Evolutionary conservation across 2,888 invertebrate genomes (phyloP).

Genomic region (Pharmacophagus antenor): DNA sequence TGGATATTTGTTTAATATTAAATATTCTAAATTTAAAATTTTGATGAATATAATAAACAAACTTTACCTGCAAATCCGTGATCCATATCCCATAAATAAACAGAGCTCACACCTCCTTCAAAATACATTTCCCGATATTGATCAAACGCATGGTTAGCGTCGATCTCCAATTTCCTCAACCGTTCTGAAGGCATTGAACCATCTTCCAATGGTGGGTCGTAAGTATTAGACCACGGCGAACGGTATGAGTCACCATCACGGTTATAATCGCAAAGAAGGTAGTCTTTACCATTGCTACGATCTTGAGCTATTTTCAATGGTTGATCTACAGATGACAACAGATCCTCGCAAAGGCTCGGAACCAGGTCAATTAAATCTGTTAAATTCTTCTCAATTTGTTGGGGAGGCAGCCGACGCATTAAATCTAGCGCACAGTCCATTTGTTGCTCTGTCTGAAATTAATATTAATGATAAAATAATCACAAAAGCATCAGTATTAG

Average conservation of each 20-base stretch:
- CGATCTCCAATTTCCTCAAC: conserved; percentile 96
- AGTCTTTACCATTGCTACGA: conserved; percentile 97
- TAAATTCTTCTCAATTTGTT: conserved; percentile 99
- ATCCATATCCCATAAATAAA: conserved; percentile 99
- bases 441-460: conserved; percentile 92
- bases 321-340: conserved; percentile 98
- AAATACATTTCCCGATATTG: conserved; percentile 99
- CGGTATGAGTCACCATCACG: conserved; percentile 99
- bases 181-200: conserved; percentile 99
- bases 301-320: conserved; percentile 98
- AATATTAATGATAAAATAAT: conserved; percentile 41
- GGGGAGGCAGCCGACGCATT: conserved; percentile 99
- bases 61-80: conserved; percentile 96
- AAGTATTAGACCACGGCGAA: conserved; percentile 99
- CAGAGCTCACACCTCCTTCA: conserved; percentile 99
- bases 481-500: conserved; percentile 58
- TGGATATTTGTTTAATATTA: no score
- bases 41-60: not conserved
- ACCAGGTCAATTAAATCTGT: conserved; percentile 98
- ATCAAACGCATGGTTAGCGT: conserved; percentile 99
- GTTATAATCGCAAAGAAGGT: conserved; percentile 99
- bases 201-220: conserved; percentile 98
- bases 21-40: no score
- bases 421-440: conserved; percentile 99
- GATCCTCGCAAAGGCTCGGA: conserved; percentile 96